These are phyloP conservation scores for Leucopternis melanops DNA, from an alignment of 2,113 vertebrate species.

Conservation along the genomic window DNA sequence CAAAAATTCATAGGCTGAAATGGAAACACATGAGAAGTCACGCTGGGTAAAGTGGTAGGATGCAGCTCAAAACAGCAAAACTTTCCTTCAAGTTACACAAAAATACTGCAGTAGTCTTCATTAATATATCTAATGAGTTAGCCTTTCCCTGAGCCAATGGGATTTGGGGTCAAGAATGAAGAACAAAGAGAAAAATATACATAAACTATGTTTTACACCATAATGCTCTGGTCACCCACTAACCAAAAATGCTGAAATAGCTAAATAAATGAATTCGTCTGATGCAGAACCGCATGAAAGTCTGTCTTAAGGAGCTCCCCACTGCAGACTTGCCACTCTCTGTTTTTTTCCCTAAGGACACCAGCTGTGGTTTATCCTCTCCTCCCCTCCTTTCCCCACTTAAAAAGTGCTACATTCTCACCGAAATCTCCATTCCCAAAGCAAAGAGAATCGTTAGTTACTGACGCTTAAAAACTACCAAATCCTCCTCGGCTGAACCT, in stretches of 20 bases:
- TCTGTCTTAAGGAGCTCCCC: not conserved
- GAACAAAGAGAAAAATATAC: not conserved
- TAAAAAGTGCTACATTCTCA: not conserved
- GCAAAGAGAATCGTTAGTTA: not conserved
- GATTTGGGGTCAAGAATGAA: not conserved
- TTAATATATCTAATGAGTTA: not conserved
- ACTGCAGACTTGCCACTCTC: not conserved
- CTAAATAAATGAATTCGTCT: not conserved
- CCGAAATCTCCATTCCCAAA: not conserved
- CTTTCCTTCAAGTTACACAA: not conserved
- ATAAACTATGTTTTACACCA: not conserved
- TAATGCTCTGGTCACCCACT: not conserved
- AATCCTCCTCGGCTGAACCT: not conserved
- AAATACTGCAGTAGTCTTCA: not conserved
- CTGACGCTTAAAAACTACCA: not conserved
- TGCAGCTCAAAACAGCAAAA: not conserved
- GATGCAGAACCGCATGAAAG: slow-evolving; percentile 20
- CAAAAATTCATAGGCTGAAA: not conserved
- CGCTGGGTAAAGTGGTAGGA: not conserved
- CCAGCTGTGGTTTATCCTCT: not conserved
- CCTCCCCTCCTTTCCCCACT: not conserved
- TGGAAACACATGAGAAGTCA: fast-evolving
- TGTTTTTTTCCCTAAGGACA: not conserved
- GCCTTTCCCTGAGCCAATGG: not conserved
- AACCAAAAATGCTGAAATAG: slow-evolving; percentile 26